Evolutionary conservation across 2,888 invertebrate genomes (phyloP), one percentile per base, ranked within the genome.

Genomic region (Yponomeuta malinellus): DNA sequence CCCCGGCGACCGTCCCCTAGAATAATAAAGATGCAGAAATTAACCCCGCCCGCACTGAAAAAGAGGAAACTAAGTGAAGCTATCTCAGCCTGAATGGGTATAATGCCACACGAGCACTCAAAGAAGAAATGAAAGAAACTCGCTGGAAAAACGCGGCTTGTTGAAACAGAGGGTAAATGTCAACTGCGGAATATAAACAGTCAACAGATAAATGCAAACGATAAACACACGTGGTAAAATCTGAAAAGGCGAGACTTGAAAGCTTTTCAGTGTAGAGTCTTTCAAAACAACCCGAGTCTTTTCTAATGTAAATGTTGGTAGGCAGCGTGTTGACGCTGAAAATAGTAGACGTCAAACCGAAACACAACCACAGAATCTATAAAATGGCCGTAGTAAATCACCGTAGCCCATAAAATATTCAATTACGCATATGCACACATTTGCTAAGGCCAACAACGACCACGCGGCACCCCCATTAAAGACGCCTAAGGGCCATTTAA

Each of bases 401-500:
- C 83, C 85, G 80, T 78, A 80, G 82, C 84, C 83, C 87, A 90
- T 91, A 90, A 92, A 92, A 92, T 91, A 92, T 92, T 91, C 92
- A 92, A 92, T 91, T 91, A 91, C 90, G 88, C 90, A 90, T 90
- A 90, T 88, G 92, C 86, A 91, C 90, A 90, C 92, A 91, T 90
- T 91, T 88, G 89, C 85, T 87, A 88, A 89, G 89, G 89, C 90
- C 83, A 89, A 89, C 92, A 89, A 89, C 91, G 89, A 90, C 90
- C 91, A 91, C 87, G 90, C 91, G 92, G 92, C 86, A 89, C 90
- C 90, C 91, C 92, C 90, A 91, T 91, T 92, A 91, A 91, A 91
- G 92, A 90, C 89, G 90, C 92, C 91, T 90, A 90, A 91, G 90
- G 92, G 92, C 90, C 90, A 90, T 92, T 91, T 92, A 92, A 91